These are phyloP conservation scores for Tricholauxania praeusta DNA, from an alignment of 2,888 invertebrate genomes.

Conservation along the genomic window DNA sequence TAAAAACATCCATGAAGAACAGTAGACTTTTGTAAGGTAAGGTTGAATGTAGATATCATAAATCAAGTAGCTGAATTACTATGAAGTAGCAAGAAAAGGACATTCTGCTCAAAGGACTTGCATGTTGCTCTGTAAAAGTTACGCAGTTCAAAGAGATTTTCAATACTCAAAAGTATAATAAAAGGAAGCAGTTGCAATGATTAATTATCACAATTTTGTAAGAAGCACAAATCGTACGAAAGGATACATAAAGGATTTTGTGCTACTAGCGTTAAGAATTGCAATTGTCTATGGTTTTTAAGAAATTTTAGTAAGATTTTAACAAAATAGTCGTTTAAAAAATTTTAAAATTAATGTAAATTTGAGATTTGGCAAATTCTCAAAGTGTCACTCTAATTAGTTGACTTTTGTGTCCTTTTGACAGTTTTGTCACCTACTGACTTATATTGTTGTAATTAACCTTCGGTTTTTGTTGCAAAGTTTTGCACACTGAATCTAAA, in stretches of 20 bases:
- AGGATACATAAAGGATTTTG: neutral
- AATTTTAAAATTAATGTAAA: neutral
- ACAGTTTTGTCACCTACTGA: neutral
- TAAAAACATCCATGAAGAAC: neutral
- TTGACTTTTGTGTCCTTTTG: slow-evolving; percentile 1
- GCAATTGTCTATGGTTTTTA: slow-evolving; percentile 2
- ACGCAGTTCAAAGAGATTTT: neutral
- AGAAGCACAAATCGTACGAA: neutral
- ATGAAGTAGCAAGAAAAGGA: neutral
- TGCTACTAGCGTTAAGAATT: neutral
- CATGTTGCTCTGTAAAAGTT: slow-evolving; percentile 1
- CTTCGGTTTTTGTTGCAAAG: too few relatives aligned
- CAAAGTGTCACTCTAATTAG: slow-evolving; percentile 4
- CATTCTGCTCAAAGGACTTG: slow-evolving; percentile 5
- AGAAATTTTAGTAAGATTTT: neutral
- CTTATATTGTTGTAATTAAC: too few relatives aligned
- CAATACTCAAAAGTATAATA: neutral
- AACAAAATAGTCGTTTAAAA: neutral
- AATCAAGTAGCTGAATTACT: slow-evolving; percentile 10
- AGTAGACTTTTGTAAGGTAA: neutral
- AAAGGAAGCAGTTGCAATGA: neutral
- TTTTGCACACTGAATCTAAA: neutral
- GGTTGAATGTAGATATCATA: slow-evolving; percentile 6
- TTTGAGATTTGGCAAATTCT: neutral
- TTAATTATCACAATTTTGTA: slow-evolving; percentile 5